Conservation (phyloP, 2,888 invertebrate genomes). For the Resseliella maxima region DNA sequence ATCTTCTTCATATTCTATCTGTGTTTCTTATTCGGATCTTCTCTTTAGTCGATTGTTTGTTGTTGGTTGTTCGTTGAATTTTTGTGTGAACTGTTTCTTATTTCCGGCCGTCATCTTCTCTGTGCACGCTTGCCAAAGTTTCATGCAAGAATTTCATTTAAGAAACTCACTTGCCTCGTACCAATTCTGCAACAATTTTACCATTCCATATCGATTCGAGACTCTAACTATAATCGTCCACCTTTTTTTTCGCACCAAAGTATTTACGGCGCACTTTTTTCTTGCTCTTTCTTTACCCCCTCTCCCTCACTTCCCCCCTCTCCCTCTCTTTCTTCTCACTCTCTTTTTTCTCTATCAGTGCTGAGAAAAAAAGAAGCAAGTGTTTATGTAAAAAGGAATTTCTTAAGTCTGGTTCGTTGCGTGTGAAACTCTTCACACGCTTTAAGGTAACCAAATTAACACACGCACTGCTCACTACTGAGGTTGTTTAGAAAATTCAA, state of each 20-base stretch:
- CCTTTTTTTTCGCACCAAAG: not conserved
- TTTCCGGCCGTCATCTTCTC: constrained; percentile 18
- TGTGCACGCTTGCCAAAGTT: not conserved
- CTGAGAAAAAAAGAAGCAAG: not conserved
- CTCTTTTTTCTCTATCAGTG: not conserved
- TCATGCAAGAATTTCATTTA: constrained; percentile 9
- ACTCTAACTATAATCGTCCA: not conserved
- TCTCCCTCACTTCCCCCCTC: not conserved
- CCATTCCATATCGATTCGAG: not conserved
- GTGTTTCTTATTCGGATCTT: not conserved
- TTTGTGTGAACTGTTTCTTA: constrained; percentile 27
- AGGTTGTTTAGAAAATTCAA: constrained; percentile 45
- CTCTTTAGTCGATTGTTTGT: not conserved
- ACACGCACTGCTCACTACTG: not conserved
- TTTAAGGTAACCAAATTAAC: constrained; percentile 49
- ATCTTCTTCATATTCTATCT: not conserved
- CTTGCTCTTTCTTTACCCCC: not conserved
- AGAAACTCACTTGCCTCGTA: not conserved
- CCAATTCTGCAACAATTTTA: not conserved
- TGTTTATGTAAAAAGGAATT: not conserved
- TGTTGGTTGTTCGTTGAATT: constrained; percentile 4
- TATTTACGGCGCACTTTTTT: not conserved
- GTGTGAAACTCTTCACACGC: constrained; percentile 33
- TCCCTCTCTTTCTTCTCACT: not conserved
- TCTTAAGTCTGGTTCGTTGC: not conserved